A percentile compares a stretch with the other conserved stretches of the same genome.
These are phyloP conservation scores for Thymelicus acteon DNA, from an alignment of 2,888 invertebrate genomes.

Conservation along the genomic window DNA sequence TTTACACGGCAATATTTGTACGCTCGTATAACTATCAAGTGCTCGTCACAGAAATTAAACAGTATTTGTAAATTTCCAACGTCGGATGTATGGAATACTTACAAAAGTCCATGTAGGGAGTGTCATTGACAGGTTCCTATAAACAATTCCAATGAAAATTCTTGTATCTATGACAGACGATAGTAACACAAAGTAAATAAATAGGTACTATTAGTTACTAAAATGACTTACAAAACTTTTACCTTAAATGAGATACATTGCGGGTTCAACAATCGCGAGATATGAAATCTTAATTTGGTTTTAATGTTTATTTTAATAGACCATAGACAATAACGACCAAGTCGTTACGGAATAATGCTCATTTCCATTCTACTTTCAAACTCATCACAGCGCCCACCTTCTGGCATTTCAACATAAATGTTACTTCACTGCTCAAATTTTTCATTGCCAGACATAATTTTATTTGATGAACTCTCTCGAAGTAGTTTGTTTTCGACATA, in stretches of 20 bases:
- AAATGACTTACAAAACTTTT: conserved; percentile 1
- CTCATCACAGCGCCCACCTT: conserved; percentile 16
- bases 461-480: conserved; percentile 31
- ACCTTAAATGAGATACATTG: conserved; percentile 9
- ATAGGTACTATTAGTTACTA: no score
- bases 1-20: conserved; percentile 31
- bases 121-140: no score
- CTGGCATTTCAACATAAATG: conserved; percentile 17
- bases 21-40: conserved; percentile 20
- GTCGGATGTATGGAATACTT: background rate
- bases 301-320: conserved; percentile 34
- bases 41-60: conserved; percentile 1
- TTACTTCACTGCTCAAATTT: conserved; percentile 21
- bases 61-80: conserved; percentile 22
- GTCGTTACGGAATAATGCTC: conserved; percentile 32
- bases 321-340: conserved; percentile 35
- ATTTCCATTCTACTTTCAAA: conserved; percentile 37
- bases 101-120: no score
- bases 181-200: no score
- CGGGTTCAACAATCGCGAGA: conserved; percentile 19
- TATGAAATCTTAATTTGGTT: conserved; percentile 33
- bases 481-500: conserved; percentile 27
- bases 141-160: no score
- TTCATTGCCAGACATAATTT: conserved; percentile 29
- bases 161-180: no score